Evolutionary conservation across 2,888 invertebrate genomes (phyloP).

Genomic region (Drosophila suboccidentalis): DNA sequence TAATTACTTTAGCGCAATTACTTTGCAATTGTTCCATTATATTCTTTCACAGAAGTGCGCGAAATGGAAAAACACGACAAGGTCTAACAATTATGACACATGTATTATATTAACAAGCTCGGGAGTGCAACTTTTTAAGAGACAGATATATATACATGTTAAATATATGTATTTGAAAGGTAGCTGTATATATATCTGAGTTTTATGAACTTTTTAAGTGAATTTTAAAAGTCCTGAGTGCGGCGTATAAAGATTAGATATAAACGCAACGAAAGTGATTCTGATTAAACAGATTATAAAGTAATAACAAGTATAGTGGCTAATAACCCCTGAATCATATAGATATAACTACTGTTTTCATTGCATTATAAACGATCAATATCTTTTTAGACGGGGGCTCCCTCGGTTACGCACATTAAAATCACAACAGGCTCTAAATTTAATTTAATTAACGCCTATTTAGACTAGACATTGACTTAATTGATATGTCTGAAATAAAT

Average conservation of each 20-base stretch:
- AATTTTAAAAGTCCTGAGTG: neutral
- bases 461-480: conserved; percentile 26
- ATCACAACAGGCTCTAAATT: conserved; percentile 32
- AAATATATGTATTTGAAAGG: neutral
- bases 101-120: conserved; percentile 32
- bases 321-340: conserved; percentile 9
- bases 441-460: conserved; percentile 43
- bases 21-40: conserved; percentile 39
- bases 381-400: neutral
- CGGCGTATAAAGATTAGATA: conserved; percentile 29
- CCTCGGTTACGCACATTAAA: neutral
- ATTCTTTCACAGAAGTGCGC: conserved; percentile 35
- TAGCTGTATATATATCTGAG: conserved; percentile 1
- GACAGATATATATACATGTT: neutral
- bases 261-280: conserved; percentile 31
- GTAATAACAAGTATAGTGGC: neutral
- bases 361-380: neutral
- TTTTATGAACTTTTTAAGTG: conserved; percentile 12
- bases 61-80: conserved; percentile 49
- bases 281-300: conserved; percentile 6
- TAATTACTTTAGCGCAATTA: conserved; percentile 36
- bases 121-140: conserved; percentile 12
- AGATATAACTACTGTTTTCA: conserved; percentile 8
- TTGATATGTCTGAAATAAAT: conserved; percentile 38
- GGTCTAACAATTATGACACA: conserved; percentile 40